These are phyloP conservation scores for Malurus melanocephalus DNA, from an alignment of 2,113 vertebrate genomes.

Conservation along the genomic window DNA sequence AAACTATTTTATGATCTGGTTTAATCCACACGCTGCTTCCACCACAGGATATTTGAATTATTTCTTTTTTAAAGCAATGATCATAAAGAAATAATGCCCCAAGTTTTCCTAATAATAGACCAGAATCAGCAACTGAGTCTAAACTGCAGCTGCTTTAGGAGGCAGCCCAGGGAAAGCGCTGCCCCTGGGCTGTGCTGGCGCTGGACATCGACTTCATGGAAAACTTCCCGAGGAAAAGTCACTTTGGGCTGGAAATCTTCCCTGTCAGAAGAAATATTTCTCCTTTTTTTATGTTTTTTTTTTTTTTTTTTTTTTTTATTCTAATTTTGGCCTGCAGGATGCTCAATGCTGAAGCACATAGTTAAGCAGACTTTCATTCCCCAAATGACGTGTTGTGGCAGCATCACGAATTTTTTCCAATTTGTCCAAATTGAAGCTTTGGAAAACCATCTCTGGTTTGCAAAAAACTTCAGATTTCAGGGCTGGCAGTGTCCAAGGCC, in stretches of 20 bases:
- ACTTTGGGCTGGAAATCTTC: background rate
- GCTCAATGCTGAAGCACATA: background rate
- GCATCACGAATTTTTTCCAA: background rate
- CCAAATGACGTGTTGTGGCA: background rate
- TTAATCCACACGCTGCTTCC: background rate
- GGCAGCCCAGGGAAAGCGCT: fast-evolving
- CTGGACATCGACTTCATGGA: background rate
- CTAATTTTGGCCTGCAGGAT: background rate
- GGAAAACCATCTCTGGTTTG: background rate
- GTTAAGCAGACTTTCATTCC: background rate
- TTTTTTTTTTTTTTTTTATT: background rate
- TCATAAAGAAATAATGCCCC: background rate
- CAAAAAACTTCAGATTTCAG: background rate
- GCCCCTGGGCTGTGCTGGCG: background rate
- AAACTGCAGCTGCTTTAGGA: background rate
- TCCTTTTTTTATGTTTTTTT: background rate
- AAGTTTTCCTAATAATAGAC: background rate
- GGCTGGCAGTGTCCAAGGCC: background rate
- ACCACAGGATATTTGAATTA: background rate
- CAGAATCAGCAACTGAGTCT: background rate
- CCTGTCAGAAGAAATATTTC: background rate
- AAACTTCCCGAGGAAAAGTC: background rate
- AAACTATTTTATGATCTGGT: background rate
- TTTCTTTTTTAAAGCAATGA: background rate
- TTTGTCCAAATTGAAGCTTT: background rate